Percentiles rank a stretch among this genome's conserved stretches.
phyloP scores from a whole-genome alignment of 1,140 invertebrate genomes.

The Papilio glaucus region DNA sequence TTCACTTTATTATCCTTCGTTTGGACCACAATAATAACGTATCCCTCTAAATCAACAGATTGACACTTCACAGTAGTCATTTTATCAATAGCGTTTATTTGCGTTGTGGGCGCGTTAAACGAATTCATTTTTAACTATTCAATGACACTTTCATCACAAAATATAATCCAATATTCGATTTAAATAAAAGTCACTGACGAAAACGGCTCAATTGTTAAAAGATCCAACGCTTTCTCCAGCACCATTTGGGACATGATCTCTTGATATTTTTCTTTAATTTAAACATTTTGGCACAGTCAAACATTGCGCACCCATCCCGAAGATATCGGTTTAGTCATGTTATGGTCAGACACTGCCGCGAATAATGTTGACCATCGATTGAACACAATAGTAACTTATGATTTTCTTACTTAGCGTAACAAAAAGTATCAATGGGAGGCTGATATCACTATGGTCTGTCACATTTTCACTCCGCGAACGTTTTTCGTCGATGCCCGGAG shows the following conservation, averaged over 20 bases:
- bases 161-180: constrained; percentile 26
- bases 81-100: constrained; percentile 77
- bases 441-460: constrained; percentile 57
- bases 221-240: constrained; percentile 74
- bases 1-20: constrained; percentile 97
- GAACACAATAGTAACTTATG: constrained; percentile 26
- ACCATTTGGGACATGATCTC: constrained; percentile 71
- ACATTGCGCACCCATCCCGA: constrained; percentile 45
- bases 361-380: constrained; percentile 21
- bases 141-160: constrained; percentile 16
- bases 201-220: neutral
- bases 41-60: constrained; percentile 95
- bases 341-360: neutral
- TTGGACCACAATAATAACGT: constrained; percentile 97
- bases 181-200: constrained; percentile 39
- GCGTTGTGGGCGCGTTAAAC: constrained; percentile 76
- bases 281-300: constrained; percentile 56
- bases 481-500: constrained; percentile 49
- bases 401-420: constrained; percentile 47
- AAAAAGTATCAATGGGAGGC: constrained; percentile 43
- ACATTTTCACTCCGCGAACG: constrained; percentile 38
- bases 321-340: neutral
- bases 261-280: constrained; percentile 46
- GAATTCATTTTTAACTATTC: constrained; percentile 72
- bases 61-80: constrained; percentile 82